Base-by-base conservation (phyloP, 2,113 vertebrate species). In the Pomatorhinus ruficollis region DNA sequence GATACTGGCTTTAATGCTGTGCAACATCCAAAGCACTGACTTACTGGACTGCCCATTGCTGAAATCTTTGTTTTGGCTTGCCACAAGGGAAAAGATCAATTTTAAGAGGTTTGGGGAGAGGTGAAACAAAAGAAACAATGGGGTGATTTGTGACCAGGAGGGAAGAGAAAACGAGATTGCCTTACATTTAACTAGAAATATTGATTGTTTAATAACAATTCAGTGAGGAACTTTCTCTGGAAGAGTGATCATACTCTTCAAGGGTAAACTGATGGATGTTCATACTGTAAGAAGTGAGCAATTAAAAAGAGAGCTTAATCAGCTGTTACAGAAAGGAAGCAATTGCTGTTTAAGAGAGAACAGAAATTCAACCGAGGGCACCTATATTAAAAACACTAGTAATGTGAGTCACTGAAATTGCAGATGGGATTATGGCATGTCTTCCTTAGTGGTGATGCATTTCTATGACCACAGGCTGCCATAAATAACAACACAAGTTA, bases 81-180 rank as follows among this genome's bases (percentile, higher is more conserved):
- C 50, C 42, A n/a, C 42, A 15, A 74, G 68, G 75, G 59, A 78
- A 74, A 90, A 89, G 42, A 87, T 90, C 31, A 15, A 24, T 96
- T 93, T 83, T 81, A 81, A 61, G 65, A 81, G 31, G 47, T 64
- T 49, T 82, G 37, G 15, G 40, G 33, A 87, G 72, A 89, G 37
- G 82, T 47, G n/a, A 91, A 93, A 50, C 5, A 33, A 69, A 82
- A 85, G 70, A 57, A 91, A 56, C 3, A 5, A n/a, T n/a, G 22
- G 17, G 17, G 23, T 77, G 71, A 74, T 90, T 93, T 95, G 86
- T 87, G 61, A 75, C 35, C 30, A 71, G 23, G 25, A 84, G 77
- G 56, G 44, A 90, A 87, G 72, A 92, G 53, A 56, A 60, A 89
- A 92, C n/a, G 71, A 83, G 89, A 64, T 77, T 93, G 78, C 83